Percentiles rank a stretch among this genome's conserved stretches.
phyloP scores from a whole-genome alignment of 2,113 vertebrate species.

The Puma concolor region DNA sequence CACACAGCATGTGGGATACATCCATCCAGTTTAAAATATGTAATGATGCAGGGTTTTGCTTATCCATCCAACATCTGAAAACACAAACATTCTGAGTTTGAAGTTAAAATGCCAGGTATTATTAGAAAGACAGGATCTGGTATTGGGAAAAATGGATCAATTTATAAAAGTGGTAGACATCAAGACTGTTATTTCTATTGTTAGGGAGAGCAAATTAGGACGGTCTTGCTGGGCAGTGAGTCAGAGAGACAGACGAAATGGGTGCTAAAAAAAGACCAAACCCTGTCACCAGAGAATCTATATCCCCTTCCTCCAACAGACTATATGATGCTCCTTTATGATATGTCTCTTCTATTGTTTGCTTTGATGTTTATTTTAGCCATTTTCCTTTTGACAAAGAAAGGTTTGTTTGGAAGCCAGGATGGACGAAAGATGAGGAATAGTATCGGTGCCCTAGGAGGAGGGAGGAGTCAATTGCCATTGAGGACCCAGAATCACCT shows the following conservation, averaged over 20 bases:
- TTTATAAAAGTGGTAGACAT: slow-evolving; percentile 48
- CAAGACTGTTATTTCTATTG: slow-evolving; percentile 48
- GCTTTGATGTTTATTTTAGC: slow-evolving; percentile 62
- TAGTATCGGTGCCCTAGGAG: background rate
- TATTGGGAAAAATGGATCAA: slow-evolving; percentile 51
- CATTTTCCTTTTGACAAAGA: background rate
- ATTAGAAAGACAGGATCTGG: background rate
- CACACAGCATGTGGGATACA: background rate
- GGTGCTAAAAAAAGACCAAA: slow-evolving; percentile 40
- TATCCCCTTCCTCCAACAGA: background rate
- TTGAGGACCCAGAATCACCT: background rate
- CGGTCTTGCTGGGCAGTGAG: slow-evolving; percentile 54
- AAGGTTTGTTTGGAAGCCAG: background rate
- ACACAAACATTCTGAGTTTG: slow-evolving; percentile 25
- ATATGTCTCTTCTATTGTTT: background rate
- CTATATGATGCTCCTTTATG: background rate
- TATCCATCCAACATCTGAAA: background rate
- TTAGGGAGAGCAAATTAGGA: slow-evolving; percentile 54
- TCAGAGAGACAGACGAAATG: slow-evolving; percentile 48
- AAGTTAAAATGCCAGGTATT: slow-evolving; percentile 1
- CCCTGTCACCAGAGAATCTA: background rate
- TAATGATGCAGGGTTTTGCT: background rate
- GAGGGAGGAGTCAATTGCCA: background rate
- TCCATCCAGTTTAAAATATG: background rate
- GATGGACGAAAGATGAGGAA: background rate